Evolutionary conservation across 2,888 invertebrate genomes (phyloP).

Genomic region (Nomada goodeniana): DNA sequence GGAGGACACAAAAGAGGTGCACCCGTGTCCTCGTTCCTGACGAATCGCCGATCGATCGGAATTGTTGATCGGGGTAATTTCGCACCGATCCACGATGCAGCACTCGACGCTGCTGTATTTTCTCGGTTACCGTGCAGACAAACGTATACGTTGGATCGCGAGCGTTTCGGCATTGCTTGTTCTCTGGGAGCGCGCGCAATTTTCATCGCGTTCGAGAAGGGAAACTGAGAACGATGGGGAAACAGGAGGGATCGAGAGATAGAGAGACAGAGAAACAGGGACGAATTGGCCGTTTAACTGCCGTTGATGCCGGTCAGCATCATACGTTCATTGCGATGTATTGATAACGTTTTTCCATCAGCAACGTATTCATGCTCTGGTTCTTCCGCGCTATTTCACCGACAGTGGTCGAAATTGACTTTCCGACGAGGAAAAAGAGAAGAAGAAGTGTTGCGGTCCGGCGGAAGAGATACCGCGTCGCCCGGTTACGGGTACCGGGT

Average conservation of each 20-base stretch:
- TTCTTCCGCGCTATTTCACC: conserved; percentile 52
- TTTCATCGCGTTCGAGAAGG: conserved; percentile 15
- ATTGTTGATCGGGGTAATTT: conserved; percentile 31
- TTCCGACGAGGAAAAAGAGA: conserved; percentile 16
- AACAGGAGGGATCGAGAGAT: not conserved
- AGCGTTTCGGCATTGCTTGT: conserved; percentile 46
- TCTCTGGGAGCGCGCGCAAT: conserved; percentile 10
- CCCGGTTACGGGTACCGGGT: not conserved
- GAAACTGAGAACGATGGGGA: not conserved
- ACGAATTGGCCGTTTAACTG: conserved; percentile 33
- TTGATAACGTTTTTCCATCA: conserved; percentile 55
- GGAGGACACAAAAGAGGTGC: not conserved
- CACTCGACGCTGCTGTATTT: conserved; percentile 28
- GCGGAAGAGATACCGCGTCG: conserved; percentile 7
- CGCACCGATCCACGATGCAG: not conserved
- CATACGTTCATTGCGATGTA: conserved; percentile 45
- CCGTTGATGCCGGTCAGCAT: conserved; percentile 26
- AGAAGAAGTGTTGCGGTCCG: not conserved
- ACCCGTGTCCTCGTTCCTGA: not conserved
- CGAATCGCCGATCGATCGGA: conserved; percentile 25
- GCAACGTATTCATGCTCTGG: conserved; percentile 44
- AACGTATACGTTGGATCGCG: not conserved
- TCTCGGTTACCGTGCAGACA: conserved; percentile 44
- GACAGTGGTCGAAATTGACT: conserved; percentile 39
- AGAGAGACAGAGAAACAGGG: not conserved